phyloP scores from a whole-genome alignment of 2,797 vertebrate genomes.

The Varecia variegata region DNA sequence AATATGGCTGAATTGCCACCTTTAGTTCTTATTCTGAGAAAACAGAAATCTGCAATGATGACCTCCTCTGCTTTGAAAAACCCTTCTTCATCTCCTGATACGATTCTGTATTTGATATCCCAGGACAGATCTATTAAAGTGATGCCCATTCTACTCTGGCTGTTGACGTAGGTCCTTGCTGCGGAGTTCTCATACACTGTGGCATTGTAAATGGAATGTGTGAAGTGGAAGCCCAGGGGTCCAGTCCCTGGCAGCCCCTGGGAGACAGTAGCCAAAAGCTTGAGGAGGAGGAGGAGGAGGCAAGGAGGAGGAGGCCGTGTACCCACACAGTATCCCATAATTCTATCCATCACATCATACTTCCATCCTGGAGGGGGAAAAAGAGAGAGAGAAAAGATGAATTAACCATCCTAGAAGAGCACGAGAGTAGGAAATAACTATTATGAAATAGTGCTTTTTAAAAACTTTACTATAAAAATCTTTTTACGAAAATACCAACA shows the following conservation, averaged over 20 bases:
- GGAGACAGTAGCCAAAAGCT: conserved; percentile 86
- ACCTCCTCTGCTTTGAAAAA: conserved; percentile 98
- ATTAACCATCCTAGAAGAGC: conserved; percentile 22
- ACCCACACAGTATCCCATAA: conserved; percentile 93
- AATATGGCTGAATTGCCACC: conserved; percentile 97
- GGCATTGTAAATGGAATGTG: conserved; percentile 92
- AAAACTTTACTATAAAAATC: not conserved
- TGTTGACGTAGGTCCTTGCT: conserved; percentile 95
- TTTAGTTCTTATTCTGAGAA: conserved; percentile 97
- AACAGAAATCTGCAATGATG: conserved; percentile 97
- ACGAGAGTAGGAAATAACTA: not conserved
- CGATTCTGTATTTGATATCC: conserved; percentile 97
- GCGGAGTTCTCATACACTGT: conserved; percentile 97
- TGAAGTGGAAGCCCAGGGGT: conserved; percentile 90
- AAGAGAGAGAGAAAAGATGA: conserved; percentile 71
- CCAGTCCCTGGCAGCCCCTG: conserved; percentile 82
- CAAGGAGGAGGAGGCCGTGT: conserved; percentile 85
- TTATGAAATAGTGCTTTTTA: not conserved
- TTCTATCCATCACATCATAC: conserved; percentile 94
- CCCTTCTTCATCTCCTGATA: conserved; percentile 96
- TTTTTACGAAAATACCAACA: not conserved
- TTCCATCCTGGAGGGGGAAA: conserved; percentile 86
- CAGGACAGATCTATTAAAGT: conserved; percentile 91
- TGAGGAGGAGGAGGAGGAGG: conserved; percentile 88
- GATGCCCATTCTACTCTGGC: conserved; percentile 96